Evolutionary conservation across 1,140 invertebrate species (phyloP).

Genomic region (Piezodorus guildinii): DNA sequence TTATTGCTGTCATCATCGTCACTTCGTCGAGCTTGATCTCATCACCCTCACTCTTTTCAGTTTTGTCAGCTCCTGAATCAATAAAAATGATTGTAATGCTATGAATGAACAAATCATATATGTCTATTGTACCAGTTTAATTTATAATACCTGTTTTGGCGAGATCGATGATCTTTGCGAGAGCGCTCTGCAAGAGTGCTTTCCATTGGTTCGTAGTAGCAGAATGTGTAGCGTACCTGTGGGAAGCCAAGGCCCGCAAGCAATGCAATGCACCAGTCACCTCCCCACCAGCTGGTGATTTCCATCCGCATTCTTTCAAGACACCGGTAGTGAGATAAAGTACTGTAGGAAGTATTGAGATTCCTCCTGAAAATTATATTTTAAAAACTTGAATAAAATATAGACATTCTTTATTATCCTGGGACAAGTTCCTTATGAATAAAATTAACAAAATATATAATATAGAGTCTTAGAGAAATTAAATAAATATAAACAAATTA

Average conservation of each 20-base stretch:
- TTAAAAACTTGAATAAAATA: too few relatives aligned
- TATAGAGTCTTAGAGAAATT: too few relatives aligned
- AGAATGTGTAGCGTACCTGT: slow-evolving; percentile 51
- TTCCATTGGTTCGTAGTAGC: slow-evolving; percentile 55
- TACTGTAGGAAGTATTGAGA: slow-evolving; percentile 80
- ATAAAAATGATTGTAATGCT: neutral
- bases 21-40: slow-evolving; percentile 71
- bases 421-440: too few relatives aligned
- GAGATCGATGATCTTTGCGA: slow-evolving; percentile 79
- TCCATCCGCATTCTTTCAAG: slow-evolving; percentile 60
- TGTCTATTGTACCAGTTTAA: too few relatives aligned
- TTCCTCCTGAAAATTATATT: slow-evolving; percentile 45
- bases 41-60: slow-evolving; percentile 31
- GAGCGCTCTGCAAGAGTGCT: slow-evolving; percentile 67
- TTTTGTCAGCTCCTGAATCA: slow-evolving; percentile 2
- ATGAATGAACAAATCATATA: neutral
- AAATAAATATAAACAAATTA: too few relatives aligned
- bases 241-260: slow-evolving; percentile 44
- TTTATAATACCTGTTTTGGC: slow-evolving; percentile 59
- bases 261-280: slow-evolving; percentile 57
- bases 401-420: too few relatives aligned
- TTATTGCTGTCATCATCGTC: slow-evolving; percentile 73
- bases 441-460: too few relatives aligned
- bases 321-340: slow-evolving; percentile 85
- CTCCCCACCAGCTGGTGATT: slow-evolving; percentile 36